These are phyloP conservation scores for Tridacna crocea DNA, from an alignment of 2,888 invertebrate species.

Conservation along the genomic window DNA sequence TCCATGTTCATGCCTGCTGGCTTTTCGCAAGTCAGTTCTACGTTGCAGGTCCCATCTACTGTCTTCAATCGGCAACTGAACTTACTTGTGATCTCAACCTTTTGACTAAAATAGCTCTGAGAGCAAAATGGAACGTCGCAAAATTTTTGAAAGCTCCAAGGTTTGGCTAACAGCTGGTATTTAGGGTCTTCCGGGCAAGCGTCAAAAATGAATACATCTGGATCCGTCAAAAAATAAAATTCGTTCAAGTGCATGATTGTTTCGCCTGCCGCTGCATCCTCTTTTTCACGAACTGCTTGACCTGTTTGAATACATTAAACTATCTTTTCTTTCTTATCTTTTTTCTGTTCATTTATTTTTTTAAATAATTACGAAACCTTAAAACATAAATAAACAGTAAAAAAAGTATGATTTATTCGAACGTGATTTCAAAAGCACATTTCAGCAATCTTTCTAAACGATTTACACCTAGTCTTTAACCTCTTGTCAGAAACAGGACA, in stretches of 20 bases:
- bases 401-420: too few relatives aligned
- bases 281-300: constrained; percentile 47
- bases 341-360: not conserved
- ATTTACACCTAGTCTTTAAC: too few relatives aligned
- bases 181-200: constrained; percentile 39
- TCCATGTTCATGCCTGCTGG: constrained; percentile 39
- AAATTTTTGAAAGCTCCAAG: constrained; percentile 54
- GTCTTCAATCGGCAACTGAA: constrained; percentile 36
- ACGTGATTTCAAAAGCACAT: too few relatives aligned
- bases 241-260: constrained; percentile 45
- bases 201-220: constrained; percentile 46
- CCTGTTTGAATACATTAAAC: constrained; percentile 23
- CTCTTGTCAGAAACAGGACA: too few relatives aligned
- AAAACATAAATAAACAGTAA: too few relatives aligned
- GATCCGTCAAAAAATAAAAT: constrained; percentile 56
- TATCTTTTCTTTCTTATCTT: not conserved
- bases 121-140: constrained; percentile 47
- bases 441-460: too few relatives aligned
- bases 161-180: constrained; percentile 47
- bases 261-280: constrained; percentile 34
- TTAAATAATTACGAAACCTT: not conserved
- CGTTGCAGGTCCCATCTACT: constrained; percentile 43
- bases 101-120: constrained; percentile 40
- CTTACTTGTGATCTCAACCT: constrained; percentile 38
- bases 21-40: constrained; percentile 40